These are phyloP conservation scores for Falco punctatus DNA, from an alignment of 2,113 vertebrate species.

Conservation along the genomic window DNA sequence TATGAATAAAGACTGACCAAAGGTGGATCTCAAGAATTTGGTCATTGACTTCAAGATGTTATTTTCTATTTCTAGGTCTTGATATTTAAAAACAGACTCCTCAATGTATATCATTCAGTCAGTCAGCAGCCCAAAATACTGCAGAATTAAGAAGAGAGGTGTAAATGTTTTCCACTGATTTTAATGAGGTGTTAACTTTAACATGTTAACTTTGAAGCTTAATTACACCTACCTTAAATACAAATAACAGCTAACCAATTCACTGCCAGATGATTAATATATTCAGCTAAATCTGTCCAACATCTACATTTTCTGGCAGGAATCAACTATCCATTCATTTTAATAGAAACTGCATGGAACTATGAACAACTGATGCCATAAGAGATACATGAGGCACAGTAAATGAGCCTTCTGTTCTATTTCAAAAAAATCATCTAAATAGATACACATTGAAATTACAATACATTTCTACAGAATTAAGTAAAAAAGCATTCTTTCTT, in stretches of 20 bases:
- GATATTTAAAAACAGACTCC: not conserved
- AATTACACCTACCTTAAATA: not conserved
- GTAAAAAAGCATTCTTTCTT: rapidly evolving
- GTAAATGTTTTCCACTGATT: not conserved
- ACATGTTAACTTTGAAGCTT: not conserved
- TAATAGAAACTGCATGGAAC: not conserved
- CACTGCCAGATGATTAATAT: not conserved
- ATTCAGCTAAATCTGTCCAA: not conserved
- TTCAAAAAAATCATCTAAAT: not conserved
- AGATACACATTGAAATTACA: not conserved
- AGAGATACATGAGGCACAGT: not conserved
- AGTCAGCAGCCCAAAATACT: not conserved
- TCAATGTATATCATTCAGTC: not conserved
- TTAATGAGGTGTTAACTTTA: not conserved
- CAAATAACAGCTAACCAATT: not conserved
- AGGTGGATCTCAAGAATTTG: not conserved
- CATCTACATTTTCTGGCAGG: not conserved
- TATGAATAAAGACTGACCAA: not conserved
- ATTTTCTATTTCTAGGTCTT: not conserved
- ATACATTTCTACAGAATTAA: not conserved
- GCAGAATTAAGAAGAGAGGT: not conserved
- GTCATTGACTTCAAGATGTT: not conserved
- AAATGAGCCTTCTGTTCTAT: not conserved
- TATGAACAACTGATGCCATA: not conserved
- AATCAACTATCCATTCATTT: not conserved